Evolutionary conservation across 2,888 invertebrate species (phyloP), one percentile per base, ranked within the genome.

Genomic region (Syrista parreyssii): DNA sequence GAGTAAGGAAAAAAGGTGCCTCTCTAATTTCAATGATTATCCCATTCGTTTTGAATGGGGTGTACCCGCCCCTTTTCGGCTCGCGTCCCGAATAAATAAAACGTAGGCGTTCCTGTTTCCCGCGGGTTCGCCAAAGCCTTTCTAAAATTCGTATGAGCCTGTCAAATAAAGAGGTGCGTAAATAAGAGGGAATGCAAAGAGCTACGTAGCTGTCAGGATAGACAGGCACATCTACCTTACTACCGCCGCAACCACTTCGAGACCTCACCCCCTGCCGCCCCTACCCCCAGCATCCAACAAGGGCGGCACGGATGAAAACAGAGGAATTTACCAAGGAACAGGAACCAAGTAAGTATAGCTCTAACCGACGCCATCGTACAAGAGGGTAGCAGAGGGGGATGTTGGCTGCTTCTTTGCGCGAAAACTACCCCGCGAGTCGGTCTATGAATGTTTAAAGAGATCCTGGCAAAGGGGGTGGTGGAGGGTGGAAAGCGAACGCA

Each of bases 1-100:
- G 68, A 68, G 68, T 12, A 32, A 55, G 33, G 36, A 35, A 1
- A 33, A 4, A 73, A n/a, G 74, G 12, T 30, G 78, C 75, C 79
- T 83, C 83, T 69, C 86, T 86, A 84, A 86, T 86, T 86, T 85
- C 82, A 85, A 86, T 86, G 84, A 86, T 86, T 86, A 84, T 83
- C 85, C 86, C 86, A 85, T 86, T 82, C 81, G 81, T 86, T 86
- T 85, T 84, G 78, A 77, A 40, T 40, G 40, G 80, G 80, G 75
- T 79, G 69, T 69, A 76, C 79, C 82, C 86, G 86, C 86, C 86
- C 82, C 82, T 86, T 86, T 83, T 84, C 84, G 77, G 79, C 83
- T 80, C 79, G 73, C 23, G 55, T 55, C 55, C 23, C 23, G 23
- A 55, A 55, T 55, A 71, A 71, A 71, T 31, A 33, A 71, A 33